Evolutionary conservation across 2,888 invertebrate species (phyloP).

Genomic region (Aelia acuminata): DNA sequence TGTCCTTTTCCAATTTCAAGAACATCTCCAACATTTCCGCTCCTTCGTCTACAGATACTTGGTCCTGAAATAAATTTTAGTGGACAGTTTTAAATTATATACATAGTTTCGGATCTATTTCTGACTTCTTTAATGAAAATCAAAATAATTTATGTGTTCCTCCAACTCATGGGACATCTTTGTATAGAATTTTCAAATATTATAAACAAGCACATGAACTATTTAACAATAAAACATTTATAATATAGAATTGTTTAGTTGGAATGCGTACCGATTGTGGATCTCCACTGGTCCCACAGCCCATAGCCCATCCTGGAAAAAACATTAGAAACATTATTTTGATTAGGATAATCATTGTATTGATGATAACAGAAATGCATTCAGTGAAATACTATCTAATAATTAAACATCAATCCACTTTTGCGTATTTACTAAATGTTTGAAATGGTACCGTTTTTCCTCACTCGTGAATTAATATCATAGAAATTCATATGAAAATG

Average conservation of each 20-base stretch:
- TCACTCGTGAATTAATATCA: too few relatives aligned
- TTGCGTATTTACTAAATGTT: too few relatives aligned
- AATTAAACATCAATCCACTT: too few relatives aligned
- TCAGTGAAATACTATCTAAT: too few relatives aligned
- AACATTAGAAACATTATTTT: background rate
- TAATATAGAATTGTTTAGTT: background rate
- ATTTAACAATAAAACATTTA: background rate
- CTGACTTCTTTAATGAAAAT: background rate
- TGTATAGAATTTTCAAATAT: too few relatives aligned
- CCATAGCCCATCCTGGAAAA: conserved; percentile 49
- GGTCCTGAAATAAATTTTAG: conserved; percentile 57
- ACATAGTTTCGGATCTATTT: background rate
- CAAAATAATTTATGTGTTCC: background rate
- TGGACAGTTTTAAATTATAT: background rate
- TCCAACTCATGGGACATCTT: too few relatives aligned
- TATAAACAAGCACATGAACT: background rate
- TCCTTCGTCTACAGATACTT: conserved; percentile 64
- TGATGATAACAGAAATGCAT: too few relatives aligned
- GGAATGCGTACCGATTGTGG: background rate
- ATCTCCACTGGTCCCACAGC: conserved; percentile 56
- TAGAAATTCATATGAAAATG: too few relatives aligned
- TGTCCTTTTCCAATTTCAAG: conserved; percentile 67
- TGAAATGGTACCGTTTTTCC: too few relatives aligned
- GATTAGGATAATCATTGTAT: background rate
- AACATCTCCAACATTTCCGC: conserved; percentile 67